Conservation (phyloP, 2,888 invertebrate genomes). For the Drosophila parthenogenetica region DNA sequence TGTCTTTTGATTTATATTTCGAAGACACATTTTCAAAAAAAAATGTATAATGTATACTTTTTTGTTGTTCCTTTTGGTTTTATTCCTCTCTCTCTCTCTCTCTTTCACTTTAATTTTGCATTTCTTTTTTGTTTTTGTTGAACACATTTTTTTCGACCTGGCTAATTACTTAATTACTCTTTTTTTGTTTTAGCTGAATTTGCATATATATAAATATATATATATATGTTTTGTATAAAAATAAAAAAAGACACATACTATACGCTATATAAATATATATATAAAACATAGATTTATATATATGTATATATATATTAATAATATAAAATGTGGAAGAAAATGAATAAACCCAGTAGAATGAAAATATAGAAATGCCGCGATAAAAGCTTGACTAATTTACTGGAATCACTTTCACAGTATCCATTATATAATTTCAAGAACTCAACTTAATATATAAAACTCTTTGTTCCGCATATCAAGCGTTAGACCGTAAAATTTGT, state of each 20-base stretch:
- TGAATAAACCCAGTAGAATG: slow-evolving; percentile 18
- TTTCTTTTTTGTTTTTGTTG: slow-evolving; percentile 27
- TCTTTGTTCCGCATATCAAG: too few species aligned
- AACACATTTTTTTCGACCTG: slow-evolving; percentile 65
- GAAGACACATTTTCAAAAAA: slow-evolving; percentile 47
- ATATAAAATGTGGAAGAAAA: slow-evolving; percentile 30
- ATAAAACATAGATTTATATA: slow-evolving; percentile 18
- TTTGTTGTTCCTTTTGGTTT: slow-evolving; percentile 35
- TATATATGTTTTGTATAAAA: slow-evolving; percentile 52
- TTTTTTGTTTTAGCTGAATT: slow-evolving; percentile 29
- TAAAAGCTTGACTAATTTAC: slow-evolving; percentile 59
- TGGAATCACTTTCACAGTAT: slow-evolving; percentile 56
- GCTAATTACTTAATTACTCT: slow-evolving; percentile 49
- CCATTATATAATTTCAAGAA: slow-evolving; percentile 45
- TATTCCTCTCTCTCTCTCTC: slow-evolving; percentile 2
- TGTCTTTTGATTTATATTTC: slow-evolving; percentile 26
- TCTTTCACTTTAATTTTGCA: too few species aligned
- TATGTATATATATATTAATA: slow-evolving; percentile 20
- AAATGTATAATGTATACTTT: slow-evolving; percentile 53
- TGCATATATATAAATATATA: slow-evolving; percentile 15
- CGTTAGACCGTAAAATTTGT: too few species aligned
- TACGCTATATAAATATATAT: slow-evolving; percentile 29
- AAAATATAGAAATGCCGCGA: slow-evolving; percentile 40
- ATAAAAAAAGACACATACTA: slow-evolving; percentile 53
- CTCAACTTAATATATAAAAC: slow-evolving; percentile 18